A percentile compares a stretch with the other conserved stretches of the same genome.
Conservation (phyloP, 2,113 vertebrate species). For the Acanthochromis polyacanthus region DNA sequence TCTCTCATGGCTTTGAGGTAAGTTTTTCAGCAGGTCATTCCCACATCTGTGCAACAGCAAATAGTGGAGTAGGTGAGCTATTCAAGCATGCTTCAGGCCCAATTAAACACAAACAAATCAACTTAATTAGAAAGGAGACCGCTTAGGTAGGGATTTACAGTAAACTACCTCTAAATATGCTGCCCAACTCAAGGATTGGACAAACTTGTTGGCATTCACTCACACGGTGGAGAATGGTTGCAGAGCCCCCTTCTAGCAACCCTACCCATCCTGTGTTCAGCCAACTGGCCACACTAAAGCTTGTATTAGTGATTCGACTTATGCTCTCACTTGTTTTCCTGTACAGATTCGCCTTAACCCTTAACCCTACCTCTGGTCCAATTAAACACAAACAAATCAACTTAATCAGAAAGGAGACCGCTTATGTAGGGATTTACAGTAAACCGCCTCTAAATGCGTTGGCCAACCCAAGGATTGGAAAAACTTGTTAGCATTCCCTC, state of each 20-base stretch:
- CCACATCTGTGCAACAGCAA: slow-evolving; percentile 23
- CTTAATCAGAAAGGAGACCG: slow-evolving; percentile 11
- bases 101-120: slow-evolving; percentile 42
- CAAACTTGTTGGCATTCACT: not conserved
- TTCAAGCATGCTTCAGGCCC: not conserved
- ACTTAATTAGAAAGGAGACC: slow-evolving; percentile 13
- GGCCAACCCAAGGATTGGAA: not conserved
- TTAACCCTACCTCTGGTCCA: not conserved
- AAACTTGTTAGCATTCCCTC: not conserved
- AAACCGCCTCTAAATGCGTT: not conserved
- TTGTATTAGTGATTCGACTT: slow-evolving; percentile 43
- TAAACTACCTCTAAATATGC: slow-evolving; percentile 1
- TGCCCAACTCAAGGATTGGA: not conserved
- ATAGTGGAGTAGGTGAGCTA: slow-evolving; percentile 28
- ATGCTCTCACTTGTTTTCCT: slow-evolving; percentile 34
- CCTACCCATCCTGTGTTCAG: not conserved
- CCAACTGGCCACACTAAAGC: slow-evolving; percentile 33
- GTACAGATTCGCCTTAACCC: slow-evolving; percentile 28
- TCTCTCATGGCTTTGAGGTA: slow-evolving; percentile 1
- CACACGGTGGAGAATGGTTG: too few species aligned
- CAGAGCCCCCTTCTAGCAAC: too few species aligned
- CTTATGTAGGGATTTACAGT: slow-evolving; percentile 28
- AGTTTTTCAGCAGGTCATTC: not conserved
- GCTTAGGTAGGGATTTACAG: slow-evolving; percentile 25
- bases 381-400: slow-evolving; percentile 42